phyloP scores from a whole-genome alignment of 2,113 vertebrate genomes.

The Melanotaenia duboulayi region DNA sequence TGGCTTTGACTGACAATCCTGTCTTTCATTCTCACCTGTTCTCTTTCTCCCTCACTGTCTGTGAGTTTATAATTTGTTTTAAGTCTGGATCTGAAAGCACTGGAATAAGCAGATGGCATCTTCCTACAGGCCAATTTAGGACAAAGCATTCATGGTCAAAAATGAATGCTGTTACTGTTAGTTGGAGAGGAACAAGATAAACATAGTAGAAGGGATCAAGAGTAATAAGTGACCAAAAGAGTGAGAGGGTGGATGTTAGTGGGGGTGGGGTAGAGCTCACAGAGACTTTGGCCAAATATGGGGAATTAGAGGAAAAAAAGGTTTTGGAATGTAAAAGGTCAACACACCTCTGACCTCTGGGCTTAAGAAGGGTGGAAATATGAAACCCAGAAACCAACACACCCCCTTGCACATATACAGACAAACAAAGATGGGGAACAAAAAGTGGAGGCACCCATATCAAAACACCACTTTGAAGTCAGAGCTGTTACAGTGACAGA shows the following conservation, averaged over 20 bases:
- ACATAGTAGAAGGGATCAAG: not conserved
- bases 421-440: constrained; percentile 16
- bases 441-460: constrained; percentile 18
- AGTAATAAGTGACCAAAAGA: not conserved
- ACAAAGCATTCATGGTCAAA: constrained; percentile 1
- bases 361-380: constrained; percentile 46
- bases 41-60: constrained; percentile 8
- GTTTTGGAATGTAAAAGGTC: constrained; percentile 75
- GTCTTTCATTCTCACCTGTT: constrained; percentile 25
- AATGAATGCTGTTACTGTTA: not conserved
- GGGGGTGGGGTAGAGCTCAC: not conserved
- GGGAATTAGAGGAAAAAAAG: constrained; percentile 20
- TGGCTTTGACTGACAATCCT: constrained; percentile 65
- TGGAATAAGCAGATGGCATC: not conserved
- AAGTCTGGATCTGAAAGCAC: not conserved
- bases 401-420: constrained; percentile 6
- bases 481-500: constrained; percentile 3
- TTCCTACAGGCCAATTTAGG: not conserved
- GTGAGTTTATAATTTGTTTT: not conserved
- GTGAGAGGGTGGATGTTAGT: not conserved
- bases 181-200: constrained; percentile 6
- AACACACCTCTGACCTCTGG: constrained; percentile 71
- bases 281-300: constrained; percentile 28
- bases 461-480: constrained; percentile 44
- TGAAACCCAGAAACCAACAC: constrained; percentile 41